Conservation (phyloP, 1,140 invertebrate species). For the Leptopilina clavipes region DNA sequence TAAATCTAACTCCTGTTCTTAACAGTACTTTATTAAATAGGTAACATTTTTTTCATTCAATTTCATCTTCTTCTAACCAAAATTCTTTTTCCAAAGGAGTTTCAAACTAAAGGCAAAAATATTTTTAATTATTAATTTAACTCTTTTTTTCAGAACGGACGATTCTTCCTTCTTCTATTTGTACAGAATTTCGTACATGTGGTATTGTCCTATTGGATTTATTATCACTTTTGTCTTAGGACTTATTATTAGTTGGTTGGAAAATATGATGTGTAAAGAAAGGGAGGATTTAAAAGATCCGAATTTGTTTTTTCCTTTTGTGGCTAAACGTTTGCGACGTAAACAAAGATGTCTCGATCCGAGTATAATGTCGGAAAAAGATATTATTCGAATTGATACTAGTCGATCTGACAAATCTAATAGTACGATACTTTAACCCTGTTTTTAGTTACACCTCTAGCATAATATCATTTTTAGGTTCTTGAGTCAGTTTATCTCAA, state of each 20-base stretch:
- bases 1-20: neutral
- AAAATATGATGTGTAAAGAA: neutral
- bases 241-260: conserved; percentile 66
- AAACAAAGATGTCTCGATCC: conserved; percentile 23
- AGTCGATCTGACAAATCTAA: neutral
- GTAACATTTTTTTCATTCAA: neutral
- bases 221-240: conserved; percentile 80
- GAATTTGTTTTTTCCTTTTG: conserved; percentile 49
- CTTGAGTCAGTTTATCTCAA: no score
- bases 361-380: neutral
- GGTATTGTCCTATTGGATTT: conserved; percentile 85
- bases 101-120: no score
- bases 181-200: conserved; percentile 91
- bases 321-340: conserved; percentile 41
- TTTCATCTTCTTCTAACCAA: no score
- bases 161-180: conserved; percentile 66
- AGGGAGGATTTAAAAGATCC: conserved; percentile 42
- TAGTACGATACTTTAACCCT: conserved; percentile 7
- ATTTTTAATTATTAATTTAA: conserved; percentile 20
- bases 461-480: no score
- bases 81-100: no score
- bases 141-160: conserved; percentile 50
- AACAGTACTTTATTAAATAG: conserved; percentile 13
- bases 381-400: neutral
- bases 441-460: no score